These are phyloP conservation scores for Mercenaria mercenaria DNA, from an alignment of 1,140 invertebrate species.

Conservation along the genomic window DNA sequence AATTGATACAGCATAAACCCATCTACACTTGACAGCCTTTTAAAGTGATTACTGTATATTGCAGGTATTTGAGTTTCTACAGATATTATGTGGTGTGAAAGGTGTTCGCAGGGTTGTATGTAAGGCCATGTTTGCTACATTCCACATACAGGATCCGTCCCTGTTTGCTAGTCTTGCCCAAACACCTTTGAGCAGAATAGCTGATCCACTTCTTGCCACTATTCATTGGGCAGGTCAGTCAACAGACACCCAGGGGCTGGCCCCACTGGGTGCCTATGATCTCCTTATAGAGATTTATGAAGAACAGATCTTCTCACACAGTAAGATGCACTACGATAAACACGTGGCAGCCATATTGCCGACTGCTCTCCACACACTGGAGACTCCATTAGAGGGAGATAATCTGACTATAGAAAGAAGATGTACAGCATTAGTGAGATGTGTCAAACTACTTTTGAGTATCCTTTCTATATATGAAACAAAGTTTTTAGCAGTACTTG, in stretches of 20 bases:
- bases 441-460: constrained; percentile 75
- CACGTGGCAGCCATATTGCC: constrained; percentile 76
- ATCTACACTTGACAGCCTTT: too few relatives aligned
- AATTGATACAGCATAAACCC: too few relatives aligned
- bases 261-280: constrained; percentile 75
- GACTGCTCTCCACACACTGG: constrained; percentile 69
- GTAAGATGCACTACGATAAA: constrained; percentile 67
- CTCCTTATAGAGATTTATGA: constrained; percentile 81
- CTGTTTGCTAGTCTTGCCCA: constrained; percentile 55
- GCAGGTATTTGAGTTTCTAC: constrained; percentile 81
- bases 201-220: constrained; percentile 76
- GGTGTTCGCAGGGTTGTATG: constrained; percentile 73
- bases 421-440: constrained; percentile 74
- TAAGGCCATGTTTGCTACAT: constrained; percentile 71
- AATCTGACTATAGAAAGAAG: constrained; percentile 64
- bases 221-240: constrained; percentile 79
- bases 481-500: neutral
- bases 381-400: constrained; percentile 64
- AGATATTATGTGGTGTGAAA: constrained; percentile 76
- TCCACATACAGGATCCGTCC: constrained; percentile 61
- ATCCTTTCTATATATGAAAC: constrained; percentile 46
- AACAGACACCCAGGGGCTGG: constrained; percentile 67
- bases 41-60: too few relatives aligned
- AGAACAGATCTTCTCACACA: constrained; percentile 76
- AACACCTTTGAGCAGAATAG: constrained; percentile 67